Conservation (phyloP, 2,113 vertebrate species). For the Aegithalos caudatus region DNA sequence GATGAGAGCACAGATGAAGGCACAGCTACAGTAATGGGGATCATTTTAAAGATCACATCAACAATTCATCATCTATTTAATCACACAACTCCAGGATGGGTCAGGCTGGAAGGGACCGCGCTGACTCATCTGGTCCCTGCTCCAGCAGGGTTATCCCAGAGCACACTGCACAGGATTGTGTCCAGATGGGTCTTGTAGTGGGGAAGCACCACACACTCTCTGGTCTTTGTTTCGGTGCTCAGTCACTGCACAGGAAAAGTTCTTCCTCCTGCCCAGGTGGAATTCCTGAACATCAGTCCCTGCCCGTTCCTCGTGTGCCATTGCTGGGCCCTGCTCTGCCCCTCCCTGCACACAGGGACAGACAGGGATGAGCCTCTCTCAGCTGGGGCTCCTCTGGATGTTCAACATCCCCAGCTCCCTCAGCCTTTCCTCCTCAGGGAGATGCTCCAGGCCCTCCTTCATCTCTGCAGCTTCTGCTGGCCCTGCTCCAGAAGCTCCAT, state of each 20-base stretch:
- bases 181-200: background rate
- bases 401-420: background rate
- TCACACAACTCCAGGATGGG: accelerated
- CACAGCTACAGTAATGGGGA: background rate
- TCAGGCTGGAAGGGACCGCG: background rate
- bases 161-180: background rate
- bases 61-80: background rate
- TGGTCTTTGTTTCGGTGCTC: background rate
- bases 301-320: background rate
- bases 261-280: background rate
- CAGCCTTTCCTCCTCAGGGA: accelerated
- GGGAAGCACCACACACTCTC: background rate
- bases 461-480: background rate
- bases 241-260: too few relatives aligned
- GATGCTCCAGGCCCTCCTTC: background rate
- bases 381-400: background rate
- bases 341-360: background rate
- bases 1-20: background rate
- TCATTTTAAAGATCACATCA: background rate
- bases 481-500: background rate
- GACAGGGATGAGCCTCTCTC: background rate
- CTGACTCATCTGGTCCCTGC: background rate
- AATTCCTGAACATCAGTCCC: background rate
- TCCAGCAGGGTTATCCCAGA: background rate
- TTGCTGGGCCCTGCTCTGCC: background rate